These are phyloP conservation scores for Xenopus tropicalis DNA, from an alignment of 2,113 vertebrate species.

Conservation along the genomic window UCB_Xtro_10.0 CM004450.2:137133501-137134000, in stretches of 20 bases:
- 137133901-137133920: slow-evolving; percentile 85
- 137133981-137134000: slow-evolving; percentile 89
- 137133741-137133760: slow-evolving; percentile 88
- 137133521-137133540: too few relatives aligned
- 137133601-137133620: too few relatives aligned
- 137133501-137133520: too few relatives aligned
- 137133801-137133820: slow-evolving; percentile 86
- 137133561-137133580: too few relatives aligned
- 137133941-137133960: slow-evolving; percentile 80
- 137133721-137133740: slow-evolving; percentile 87
- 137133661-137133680: slow-evolving; percentile 63
- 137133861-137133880: slow-evolving; percentile 85
- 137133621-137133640: too few relatives aligned
- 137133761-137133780: slow-evolving; percentile 84
- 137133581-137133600: too few relatives aligned
- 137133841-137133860: slow-evolving; percentile 74
- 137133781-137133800: slow-evolving; percentile 89
- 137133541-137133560: too few relatives aligned
- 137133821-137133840: slow-evolving; percentile 84
- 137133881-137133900: slow-evolving; percentile 89
- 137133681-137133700: slow-evolving; percentile 91
- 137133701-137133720: slow-evolving; percentile 81
- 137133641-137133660: too few relatives aligned
- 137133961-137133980: slow-evolving; percentile 82
- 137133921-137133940: slow-evolving; percentile 84